Evolutionary conservation across 2,888 invertebrate species (phyloP).

Genomic region (Corbicula japonica): DNA sequence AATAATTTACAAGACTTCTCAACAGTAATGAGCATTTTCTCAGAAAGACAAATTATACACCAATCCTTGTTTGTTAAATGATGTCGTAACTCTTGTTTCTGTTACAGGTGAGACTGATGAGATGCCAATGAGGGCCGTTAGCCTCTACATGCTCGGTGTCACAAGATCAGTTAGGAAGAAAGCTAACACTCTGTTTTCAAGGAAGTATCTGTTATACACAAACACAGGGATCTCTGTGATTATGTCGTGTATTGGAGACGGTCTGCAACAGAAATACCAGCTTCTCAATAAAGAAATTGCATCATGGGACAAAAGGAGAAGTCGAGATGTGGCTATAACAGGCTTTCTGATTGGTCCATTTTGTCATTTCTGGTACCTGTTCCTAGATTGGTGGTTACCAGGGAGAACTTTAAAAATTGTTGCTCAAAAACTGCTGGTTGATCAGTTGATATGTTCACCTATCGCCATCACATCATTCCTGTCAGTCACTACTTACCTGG

Average conservation of each 20-base stretch:
- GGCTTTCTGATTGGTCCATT: slow-evolving; percentile 93
- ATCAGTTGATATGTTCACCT: slow-evolving; percentile 95
- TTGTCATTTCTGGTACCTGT: slow-evolving; percentile 95
- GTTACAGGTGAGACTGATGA: not conserved
- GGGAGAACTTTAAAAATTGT: slow-evolving; percentile 89
- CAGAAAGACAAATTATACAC: not conserved
- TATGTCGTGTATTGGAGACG: slow-evolving; percentile 93
- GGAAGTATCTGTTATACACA: slow-evolving; percentile 87
- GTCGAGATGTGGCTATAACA: slow-evolving; percentile 92
- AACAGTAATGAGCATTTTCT: too few relatives aligned
- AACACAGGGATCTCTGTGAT: slow-evolving; percentile 92
- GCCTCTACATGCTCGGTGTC: slow-evolving; percentile 2
- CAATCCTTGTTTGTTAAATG: not conserved
- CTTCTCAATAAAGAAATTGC: slow-evolving; percentile 73
- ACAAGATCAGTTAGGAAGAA: slow-evolving; percentile 14
- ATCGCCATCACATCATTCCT: slow-evolving; percentile 89
- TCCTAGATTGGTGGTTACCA: slow-evolving; percentile 91
- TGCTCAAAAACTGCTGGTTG: slow-evolving; percentile 92
- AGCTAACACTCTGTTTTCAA: slow-evolving; percentile 68
- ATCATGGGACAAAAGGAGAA: slow-evolving; percentile 88
- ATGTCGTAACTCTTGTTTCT: not conserved
- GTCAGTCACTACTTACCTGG: slow-evolving; percentile 56
- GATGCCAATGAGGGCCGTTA: not conserved
- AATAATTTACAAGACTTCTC: too few relatives aligned
- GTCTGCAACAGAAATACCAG: slow-evolving; percentile 93